Evolutionary conservation across 2,888 invertebrate genomes (phyloP).

Genomic region (Eilema sororculum): DNA sequence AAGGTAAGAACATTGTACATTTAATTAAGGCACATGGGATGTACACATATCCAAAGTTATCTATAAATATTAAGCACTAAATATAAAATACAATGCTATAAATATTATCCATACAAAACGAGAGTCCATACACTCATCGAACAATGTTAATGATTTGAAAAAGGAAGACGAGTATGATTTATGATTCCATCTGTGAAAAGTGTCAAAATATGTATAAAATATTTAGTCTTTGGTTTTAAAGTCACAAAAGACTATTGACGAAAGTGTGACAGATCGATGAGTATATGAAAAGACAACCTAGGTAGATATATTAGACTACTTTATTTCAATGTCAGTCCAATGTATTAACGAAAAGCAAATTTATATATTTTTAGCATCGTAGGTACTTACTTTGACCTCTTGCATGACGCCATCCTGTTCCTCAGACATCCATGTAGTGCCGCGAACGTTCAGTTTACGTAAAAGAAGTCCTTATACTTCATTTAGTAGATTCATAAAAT

Average conservation of each 20-base stretch:
- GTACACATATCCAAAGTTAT: slow-evolving; percentile 70
- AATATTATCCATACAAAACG: slow-evolving; percentile 63
- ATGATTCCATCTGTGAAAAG: slow-evolving; percentile 58
- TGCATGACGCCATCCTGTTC: slow-evolving; percentile 63
- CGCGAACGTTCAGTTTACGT: slow-evolving; percentile 35
- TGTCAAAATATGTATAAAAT: slow-evolving; percentile 67
- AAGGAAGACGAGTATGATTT: slow-evolving; percentile 74
- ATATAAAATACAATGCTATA: slow-evolving; percentile 75
- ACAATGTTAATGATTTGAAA: slow-evolving; percentile 53
- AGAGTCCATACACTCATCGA: slow-evolving; percentile 75
- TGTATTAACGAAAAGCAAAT: slow-evolving; percentile 53
- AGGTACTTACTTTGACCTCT: slow-evolving; percentile 69
- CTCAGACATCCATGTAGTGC: slow-evolving; percentile 44
- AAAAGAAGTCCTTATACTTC: slow-evolving; percentile 38
- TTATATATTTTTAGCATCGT: slow-evolving; percentile 56
- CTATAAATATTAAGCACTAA: slow-evolving; percentile 83
- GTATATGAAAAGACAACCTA: slow-evolving; percentile 69
- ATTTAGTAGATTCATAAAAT: slow-evolving; percentile 34
- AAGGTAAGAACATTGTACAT: slow-evolving; percentile 81
- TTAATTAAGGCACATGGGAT: slow-evolving; percentile 84
- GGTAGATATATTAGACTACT: slow-evolving; percentile 61
- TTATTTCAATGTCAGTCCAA: slow-evolving; percentile 77
- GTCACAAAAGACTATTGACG: slow-evolving; percentile 70
- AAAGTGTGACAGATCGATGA: slow-evolving; percentile 73
- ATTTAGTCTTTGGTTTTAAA: slow-evolving; percentile 82